Base-by-base conservation (phyloP, 2,888 invertebrate genomes). In the Furcula furcula region DNA sequence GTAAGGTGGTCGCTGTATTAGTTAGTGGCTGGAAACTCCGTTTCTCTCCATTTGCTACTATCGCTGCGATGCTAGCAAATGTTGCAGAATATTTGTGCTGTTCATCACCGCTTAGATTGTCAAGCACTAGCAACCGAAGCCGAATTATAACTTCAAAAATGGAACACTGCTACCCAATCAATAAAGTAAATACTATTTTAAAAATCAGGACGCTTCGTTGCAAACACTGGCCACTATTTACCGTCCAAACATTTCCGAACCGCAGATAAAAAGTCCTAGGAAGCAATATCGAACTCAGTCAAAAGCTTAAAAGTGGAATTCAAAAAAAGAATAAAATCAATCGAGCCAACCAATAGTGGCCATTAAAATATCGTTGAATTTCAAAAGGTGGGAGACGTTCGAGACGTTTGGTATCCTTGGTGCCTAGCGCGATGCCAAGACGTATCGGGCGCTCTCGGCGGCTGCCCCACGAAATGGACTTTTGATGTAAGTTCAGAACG, bases 321-420 rank as follows among this genome's bases (percentile, higher is more conserved):
- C 37, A 35, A 57, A 61, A 62, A 57, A 62, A 75, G 65, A 67
- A 67, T 53, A 60, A 64, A 79, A 75, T 73, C 75, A 79, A 76
- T 76, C 65, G 76, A 67, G 51, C 59, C 57, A 67, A 53, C 54
- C 79, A 77, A 85, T 85, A 84, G 82, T 78, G 78, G 80, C 82
- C 81, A 86, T 87, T 87, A 87, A 86, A 87, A 85, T 80, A 84
- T 83, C 79, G 83, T 85, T 78, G 83, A 83, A 81, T 82, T 82
- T 69, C 77, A 82, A 80, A 84, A 78, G 77, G 67, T 65, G 66
- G 67, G n/a, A n/a, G n/a, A n/a, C n/a, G n/a, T n/a, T n/a, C n/a
- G n/a, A 71, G 73, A 72, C 66, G 72, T 63, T 72, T 58, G 50
- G 65, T 62, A 61, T 64, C 62, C 55, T 70, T 64, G 45, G 55